Percentiles rank a stretch among this genome's conserved stretches.
Conservation (phyloP, 2,797 vertebrate genomes). For the Ceryle rudis region DNA sequence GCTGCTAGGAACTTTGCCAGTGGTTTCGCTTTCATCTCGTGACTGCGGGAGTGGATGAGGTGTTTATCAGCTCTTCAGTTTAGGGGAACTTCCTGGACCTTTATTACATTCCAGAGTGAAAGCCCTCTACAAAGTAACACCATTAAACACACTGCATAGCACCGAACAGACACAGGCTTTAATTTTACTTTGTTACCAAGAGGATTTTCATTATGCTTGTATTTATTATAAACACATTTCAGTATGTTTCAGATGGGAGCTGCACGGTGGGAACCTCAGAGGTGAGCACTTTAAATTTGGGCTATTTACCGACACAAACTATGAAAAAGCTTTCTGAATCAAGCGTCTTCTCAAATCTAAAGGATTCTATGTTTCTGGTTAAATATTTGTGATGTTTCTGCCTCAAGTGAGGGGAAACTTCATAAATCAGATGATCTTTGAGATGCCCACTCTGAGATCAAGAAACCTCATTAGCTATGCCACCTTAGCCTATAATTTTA, state of each 20-base stretch:
- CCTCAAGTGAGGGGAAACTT: background rate
- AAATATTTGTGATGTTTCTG: background rate
- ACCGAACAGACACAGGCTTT: background rate
- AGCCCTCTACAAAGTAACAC: background rate
- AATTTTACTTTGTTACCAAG: background rate
- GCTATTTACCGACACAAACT: background rate
- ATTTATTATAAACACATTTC: background rate
- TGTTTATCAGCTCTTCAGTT: background rate
- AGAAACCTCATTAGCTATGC: background rate
- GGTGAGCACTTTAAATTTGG: background rate
- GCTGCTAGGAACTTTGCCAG: background rate
- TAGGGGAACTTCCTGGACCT: background rate
- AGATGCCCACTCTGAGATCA: background rate
- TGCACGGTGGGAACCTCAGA: background rate
- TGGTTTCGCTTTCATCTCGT: background rate
- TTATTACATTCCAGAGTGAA: background rate
- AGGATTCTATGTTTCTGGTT: background rate
- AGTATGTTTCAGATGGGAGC: background rate
- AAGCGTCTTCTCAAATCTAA: background rate
- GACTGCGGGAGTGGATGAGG: background rate
- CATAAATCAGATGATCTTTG: background rate
- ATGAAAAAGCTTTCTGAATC: background rate
- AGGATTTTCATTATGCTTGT: background rate
- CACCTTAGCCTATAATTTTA: background rate
- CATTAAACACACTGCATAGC: background rate